These are phyloP conservation scores for Penaeus indicus DNA, from an alignment of 1,140 invertebrate genomes.

Conservation along the genomic window DNA sequence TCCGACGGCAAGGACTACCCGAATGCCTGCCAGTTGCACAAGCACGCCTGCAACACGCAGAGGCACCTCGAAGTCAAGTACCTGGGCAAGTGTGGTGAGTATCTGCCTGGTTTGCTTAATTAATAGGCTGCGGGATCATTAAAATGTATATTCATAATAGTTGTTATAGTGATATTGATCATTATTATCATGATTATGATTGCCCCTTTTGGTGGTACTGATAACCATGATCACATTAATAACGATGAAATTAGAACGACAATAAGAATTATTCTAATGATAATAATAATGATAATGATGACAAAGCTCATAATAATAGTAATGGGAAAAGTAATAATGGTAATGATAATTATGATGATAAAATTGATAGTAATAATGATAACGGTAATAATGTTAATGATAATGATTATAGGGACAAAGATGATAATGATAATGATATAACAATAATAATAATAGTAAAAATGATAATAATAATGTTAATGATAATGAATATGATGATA, in stretches of 20 bases:
- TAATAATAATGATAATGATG: no score
- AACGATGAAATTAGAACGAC: no score
- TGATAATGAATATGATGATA: no score
- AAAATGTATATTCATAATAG: no score
- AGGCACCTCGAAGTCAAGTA: conserved; percentile 88
- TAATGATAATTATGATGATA: conserved; percentile 6
- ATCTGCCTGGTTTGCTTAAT: not conserved
- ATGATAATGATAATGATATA: no score
- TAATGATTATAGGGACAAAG: not conserved
- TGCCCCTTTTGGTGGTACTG: no score
- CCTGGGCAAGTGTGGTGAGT: conserved; percentile 90
- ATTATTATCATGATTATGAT: no score
- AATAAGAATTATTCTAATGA: no score
- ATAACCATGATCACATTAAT: no score
- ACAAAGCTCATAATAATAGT: not conserved
- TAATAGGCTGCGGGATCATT: not conserved
- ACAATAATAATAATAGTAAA: not conserved
- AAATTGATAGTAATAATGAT: not conserved
- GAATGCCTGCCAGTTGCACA: conserved; percentile 84
- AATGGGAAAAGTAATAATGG: not conserved
- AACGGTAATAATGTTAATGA: not conserved
- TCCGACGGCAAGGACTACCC: conserved; percentile 89
- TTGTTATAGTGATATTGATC: no score
- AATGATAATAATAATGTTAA: not conserved
- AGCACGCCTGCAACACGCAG: conserved; percentile 80